Percentiles rank a stretch among this genome's conserved stretches.
Conservation (phyloP, 2,888 invertebrate species). For the Cheilosia soror region DNA sequence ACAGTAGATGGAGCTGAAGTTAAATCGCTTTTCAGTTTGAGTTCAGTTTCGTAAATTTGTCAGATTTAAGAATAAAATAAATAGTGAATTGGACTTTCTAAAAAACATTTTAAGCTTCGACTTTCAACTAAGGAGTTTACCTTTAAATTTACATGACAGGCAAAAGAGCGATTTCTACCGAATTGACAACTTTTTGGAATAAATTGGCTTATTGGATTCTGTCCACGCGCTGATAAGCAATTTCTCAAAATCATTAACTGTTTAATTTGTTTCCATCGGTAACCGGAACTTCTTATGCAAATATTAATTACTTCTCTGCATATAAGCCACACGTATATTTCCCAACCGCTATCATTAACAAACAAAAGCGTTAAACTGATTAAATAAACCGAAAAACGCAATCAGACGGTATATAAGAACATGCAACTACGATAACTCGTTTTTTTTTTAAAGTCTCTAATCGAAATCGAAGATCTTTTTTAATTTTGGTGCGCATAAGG, state of each 20-base stretch:
- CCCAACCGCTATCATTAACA: constrained; percentile 29
- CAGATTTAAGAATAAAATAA: no score
- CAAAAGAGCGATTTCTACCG: no score
- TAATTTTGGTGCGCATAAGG: background rate
- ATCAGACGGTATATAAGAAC: constrained; percentile 28
- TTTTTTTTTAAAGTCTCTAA: constrained; percentile 15
- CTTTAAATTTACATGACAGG: no score
- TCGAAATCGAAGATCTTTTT: background rate
- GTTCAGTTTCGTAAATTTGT: no score
- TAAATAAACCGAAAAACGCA: constrained; percentile 19
- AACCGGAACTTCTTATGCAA: constrained; percentile 49
- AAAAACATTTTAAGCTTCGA: no score
- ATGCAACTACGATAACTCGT: background rate
- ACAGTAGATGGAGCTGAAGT: no score
- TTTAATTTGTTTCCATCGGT: background rate
- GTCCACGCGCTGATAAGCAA: no score
- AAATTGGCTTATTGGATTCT: no score
- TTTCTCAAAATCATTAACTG: background rate
- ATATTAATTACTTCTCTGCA: constrained; percentile 46
- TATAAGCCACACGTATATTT: constrained; percentile 7
- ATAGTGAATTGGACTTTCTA: no score
- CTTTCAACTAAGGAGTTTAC: no score
- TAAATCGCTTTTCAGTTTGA: no score
- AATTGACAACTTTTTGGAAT: no score
- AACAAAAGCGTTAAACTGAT: constrained; percentile 1